Conservation (phyloP, 2,888 invertebrate genomes). For the Zaprionus obscuricornis region DNA sequence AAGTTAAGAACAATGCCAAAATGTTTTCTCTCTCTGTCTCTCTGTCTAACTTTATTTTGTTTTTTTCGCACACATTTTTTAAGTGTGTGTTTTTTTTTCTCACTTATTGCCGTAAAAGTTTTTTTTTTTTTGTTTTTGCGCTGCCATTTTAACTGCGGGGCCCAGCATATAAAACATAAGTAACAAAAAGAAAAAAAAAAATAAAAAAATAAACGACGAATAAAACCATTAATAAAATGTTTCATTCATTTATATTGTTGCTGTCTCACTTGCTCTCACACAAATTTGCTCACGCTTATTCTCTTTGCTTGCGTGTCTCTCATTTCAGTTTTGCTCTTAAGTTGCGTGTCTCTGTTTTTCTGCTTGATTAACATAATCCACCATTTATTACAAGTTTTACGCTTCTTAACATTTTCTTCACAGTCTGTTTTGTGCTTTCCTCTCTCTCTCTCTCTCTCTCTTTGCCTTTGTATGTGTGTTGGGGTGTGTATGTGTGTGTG, state of each 20-base stretch:
- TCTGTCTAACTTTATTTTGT: no score
- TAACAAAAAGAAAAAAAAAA: constrained; percentile 5
- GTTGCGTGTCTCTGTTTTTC: constrained; percentile 67
- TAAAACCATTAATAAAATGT: constrained; percentile 74
- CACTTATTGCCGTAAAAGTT: constrained; percentile 39
- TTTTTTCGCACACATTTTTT: constrained; percentile 49
- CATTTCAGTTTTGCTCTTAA: constrained; percentile 18
- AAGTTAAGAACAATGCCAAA: no score
- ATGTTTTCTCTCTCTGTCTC: no score
- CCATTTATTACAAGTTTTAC: constrained; percentile 72
- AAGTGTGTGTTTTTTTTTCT: constrained; percentile 41
- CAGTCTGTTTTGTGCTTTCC: constrained; percentile 9
- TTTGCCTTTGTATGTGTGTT: not conserved
- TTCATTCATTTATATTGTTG: constrained; percentile 64
- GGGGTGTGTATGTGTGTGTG: constrained; percentile 28
- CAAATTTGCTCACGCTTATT: constrained; percentile 10
- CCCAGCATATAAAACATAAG: no score
- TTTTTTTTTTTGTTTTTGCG: constrained; percentile 15
- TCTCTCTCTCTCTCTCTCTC: constrained; percentile 3
- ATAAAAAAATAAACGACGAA: no score
- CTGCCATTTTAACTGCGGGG: constrained; percentile 21
- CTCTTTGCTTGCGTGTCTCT: not conserved
- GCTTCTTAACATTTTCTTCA: constrained; percentile 40
- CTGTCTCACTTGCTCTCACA: constrained; percentile 12
- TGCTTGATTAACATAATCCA: constrained; percentile 78